Conservation (phyloP, 2,113 vertebrate species). For the Cichladusa arquata region DNA sequence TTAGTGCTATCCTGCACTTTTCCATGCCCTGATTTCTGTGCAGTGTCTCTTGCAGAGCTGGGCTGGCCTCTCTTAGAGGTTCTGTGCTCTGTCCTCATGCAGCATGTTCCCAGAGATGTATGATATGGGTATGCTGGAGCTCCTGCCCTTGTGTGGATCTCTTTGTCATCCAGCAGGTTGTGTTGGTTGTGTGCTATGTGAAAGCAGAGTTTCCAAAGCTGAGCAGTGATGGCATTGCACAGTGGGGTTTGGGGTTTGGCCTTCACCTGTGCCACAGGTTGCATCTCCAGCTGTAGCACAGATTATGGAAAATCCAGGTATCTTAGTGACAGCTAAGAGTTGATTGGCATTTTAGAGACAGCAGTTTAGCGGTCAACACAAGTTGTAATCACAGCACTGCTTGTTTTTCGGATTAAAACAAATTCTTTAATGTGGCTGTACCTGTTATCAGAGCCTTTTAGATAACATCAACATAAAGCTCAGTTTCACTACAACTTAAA, state of each 20-base stretch:
- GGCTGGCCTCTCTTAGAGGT: neutral
- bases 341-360: neutral
- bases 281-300: neutral
- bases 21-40: neutral
- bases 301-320: neutral
- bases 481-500: neutral
- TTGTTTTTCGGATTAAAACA: neutral
- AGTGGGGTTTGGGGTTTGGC: neutral
- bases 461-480: neutral
- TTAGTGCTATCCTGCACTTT: neutral
- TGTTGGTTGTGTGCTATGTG: neutral
- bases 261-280: neutral
- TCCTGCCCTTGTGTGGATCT: neutral
- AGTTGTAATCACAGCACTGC: neutral
- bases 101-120: accelerated
- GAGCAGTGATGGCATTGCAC: accelerated
- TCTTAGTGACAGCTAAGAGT: neutral
- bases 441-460: neutral
- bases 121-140: accelerated
- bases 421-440: neutral
- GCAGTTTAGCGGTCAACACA: neutral
- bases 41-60: neutral
- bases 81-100: neutral
- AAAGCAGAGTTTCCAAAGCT: neutral
- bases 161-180: neutral